Conservation (phyloP, 1,140 invertebrate species). For the Parapsyche elsis region DNA sequence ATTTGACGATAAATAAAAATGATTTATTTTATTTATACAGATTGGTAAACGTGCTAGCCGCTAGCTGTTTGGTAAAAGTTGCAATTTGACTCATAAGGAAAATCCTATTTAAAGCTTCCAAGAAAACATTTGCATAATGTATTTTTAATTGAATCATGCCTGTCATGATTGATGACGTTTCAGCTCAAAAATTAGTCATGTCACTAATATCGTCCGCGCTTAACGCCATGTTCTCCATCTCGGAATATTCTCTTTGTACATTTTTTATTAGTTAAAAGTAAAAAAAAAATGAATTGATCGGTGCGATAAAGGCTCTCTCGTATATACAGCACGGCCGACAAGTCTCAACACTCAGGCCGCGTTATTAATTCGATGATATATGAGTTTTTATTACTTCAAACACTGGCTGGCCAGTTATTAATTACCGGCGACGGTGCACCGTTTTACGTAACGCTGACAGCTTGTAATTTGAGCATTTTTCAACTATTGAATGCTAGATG, state of each 20-base stretch:
- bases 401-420: slow-evolving; percentile 14
- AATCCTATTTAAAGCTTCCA: background rate
- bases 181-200: too few relatives aligned
- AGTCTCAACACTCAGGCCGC: background rate
- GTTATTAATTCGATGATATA: slow-evolving; percentile 36
- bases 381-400: slow-evolving; percentile 23
- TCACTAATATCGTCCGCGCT: too few relatives aligned
- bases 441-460: slow-evolving; percentile 40
- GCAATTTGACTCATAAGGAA: slow-evolving; percentile 10
- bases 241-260: too few relatives aligned
- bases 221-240: too few relatives aligned
- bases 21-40: background rate
- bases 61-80: too few relatives aligned
- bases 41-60: background rate
- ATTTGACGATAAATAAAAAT: background rate
- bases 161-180: too few relatives aligned
- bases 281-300: too few relatives aligned
- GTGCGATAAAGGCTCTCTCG: too few relatives aligned
- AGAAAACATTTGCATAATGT: too few relatives aligned
- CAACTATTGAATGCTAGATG: slow-evolving; percentile 18
- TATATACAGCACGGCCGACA: background rate
- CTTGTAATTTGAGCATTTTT: slow-evolving; percentile 37
- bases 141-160: too few relatives aligned
- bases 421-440: slow-evolving; percentile 17
- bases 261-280: too few relatives aligned